Percentiles rank a stretch among this genome's conserved stretches.
Conservation (phyloP, 1,140 invertebrate genomes). For the Drosophila miranda region DNA sequence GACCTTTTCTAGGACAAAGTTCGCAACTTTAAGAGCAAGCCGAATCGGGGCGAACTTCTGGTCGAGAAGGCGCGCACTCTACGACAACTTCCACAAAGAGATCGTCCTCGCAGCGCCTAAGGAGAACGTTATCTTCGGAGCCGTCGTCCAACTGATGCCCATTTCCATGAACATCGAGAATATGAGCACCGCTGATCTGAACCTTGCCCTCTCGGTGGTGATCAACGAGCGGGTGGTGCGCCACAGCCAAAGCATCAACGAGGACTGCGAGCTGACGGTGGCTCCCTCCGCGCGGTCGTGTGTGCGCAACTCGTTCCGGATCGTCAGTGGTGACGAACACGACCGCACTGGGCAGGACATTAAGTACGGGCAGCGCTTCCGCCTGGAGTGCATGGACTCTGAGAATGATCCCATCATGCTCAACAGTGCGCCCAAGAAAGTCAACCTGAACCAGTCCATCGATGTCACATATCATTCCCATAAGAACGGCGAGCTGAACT, state of each 20-base stretch:
- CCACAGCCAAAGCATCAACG: slow-evolving; percentile 58
- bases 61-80: slow-evolving; percentile 72
- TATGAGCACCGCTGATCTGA: slow-evolving; percentile 48
- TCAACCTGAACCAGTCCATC: slow-evolving; percentile 55
- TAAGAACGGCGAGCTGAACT: slow-evolving; percentile 68
- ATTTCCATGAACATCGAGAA: slow-evolving; percentile 49
- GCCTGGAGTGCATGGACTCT: slow-evolving; percentile 60
- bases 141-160: slow-evolving; percentile 68
- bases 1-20: slow-evolving; percentile 55
- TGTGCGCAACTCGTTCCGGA: slow-evolving; percentile 70
- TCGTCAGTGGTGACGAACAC: slow-evolving; percentile 59
- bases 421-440: slow-evolving; percentile 61
- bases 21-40: slow-evolving; percentile 51
- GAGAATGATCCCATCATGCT: slow-evolving; percentile 57
- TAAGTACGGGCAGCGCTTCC: slow-evolving; percentile 73
- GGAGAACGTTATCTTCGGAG: slow-evolving; percentile 65
- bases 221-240: slow-evolving; percentile 69
- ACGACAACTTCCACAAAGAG: slow-evolving; percentile 70
- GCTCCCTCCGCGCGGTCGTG: slow-evolving; percentile 63
- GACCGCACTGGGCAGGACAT: slow-evolving; percentile 60
- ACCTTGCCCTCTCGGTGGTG: slow-evolving; percentile 65
- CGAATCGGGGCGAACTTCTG: slow-evolving; percentile 62
- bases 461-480: slow-evolving; percentile 52
- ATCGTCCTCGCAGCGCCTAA: slow-evolving; percentile 69
- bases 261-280: slow-evolving; percentile 71